Percentiles rank a stretch among this genome's conserved stretches.
phyloP scores from a whole-genome alignment of 2,113 vertebrate genomes.

The Atrichornis clamosus region DNA sequence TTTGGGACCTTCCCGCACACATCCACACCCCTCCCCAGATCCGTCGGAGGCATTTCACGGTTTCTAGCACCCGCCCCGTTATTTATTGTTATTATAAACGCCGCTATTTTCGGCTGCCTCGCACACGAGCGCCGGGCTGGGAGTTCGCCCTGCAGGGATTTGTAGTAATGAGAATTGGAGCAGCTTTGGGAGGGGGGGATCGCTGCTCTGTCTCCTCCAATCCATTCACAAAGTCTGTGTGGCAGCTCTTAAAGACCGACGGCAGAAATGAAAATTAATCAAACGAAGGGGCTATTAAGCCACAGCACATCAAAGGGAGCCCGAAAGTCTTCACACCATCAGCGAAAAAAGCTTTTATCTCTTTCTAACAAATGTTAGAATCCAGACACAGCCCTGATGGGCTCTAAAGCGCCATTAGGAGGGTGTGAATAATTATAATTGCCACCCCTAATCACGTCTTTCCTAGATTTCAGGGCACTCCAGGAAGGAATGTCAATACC shows the following conservation, averaged over 20 bases:
- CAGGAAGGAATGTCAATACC: not conserved
- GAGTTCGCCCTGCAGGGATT: not conserved
- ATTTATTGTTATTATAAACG: slow-evolving; percentile 11
- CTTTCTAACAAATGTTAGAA: not conserved
- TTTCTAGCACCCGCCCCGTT: not conserved
- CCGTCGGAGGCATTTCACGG: not conserved
- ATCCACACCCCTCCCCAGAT: not conserved
- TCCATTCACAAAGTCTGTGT: slow-evolving; percentile 47
- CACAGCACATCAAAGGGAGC: not conserved
- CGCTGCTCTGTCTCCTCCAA: slow-evolving; percentile 14
- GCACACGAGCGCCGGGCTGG: not conserved
- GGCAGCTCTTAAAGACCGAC: slow-evolving; percentile 2
- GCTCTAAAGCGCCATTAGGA: not conserved
- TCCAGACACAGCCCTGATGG: not conserved
- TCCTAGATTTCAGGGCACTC: not conserved
- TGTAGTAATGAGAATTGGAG: slow-evolving; percentile 43
- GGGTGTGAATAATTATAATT: not conserved
- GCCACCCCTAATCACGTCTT: rapidly evolving
- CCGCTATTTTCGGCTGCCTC: slow-evolving; percentile 33
- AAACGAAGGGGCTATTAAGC: slow-evolving; percentile 12
- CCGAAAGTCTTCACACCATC: not conserved
- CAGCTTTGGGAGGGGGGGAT: slow-evolving; percentile 13
- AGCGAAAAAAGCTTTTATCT: not conserved
- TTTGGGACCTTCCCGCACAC: slow-evolving; percentile 15
- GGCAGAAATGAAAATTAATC: slow-evolving; percentile 37